Base-by-base conservation (phyloP, 2,888 invertebrate genomes). In the Entomobrya multifasciata region DNA sequence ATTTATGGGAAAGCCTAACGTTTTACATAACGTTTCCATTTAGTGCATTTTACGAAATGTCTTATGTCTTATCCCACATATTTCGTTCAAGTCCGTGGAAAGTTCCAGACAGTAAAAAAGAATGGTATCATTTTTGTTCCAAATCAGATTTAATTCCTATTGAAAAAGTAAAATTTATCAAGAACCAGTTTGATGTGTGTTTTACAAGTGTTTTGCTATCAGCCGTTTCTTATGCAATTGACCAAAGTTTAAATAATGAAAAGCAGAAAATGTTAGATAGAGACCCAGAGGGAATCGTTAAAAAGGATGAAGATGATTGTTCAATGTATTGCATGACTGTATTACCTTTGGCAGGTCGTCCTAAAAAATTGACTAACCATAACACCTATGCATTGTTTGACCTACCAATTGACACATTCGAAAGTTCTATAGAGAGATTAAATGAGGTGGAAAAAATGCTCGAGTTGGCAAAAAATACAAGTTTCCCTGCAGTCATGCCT, bases 201-300 rank as follows among this genome's bases (percentile, higher is more conserved):
- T 79, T 49, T 20, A 79, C 78, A 22, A 65, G 78, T 10, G 78
- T 79, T 8, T 62, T 79, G 11, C 47, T 65, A 1, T 79, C 78
- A 1, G 78, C 78, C 1, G 17, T 79, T 15, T 79, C 78, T 10
- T 15, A 44, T 3, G 78, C 47, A 27, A 27, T 65, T 17, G 13
- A 25, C 25, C 15, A 62, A 10, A 47, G 8, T 41, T 10, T 27
- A 17, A n/a, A 62, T 8, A 57, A 11, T 3, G 41, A 20, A 1
- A 22, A 22, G 27, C 15, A 27, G 30, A 13, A 36, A 55, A 60
- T n/a, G 15, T 5, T n/a, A n/a, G n/a, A n/a, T n/a, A n/a, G n/a
- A n/a, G n/a, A n/a, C n/a, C n/a, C n/a, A n/a, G n/a, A n/a, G n/a
- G n/a, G n/a, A n/a, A n/a, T n/a, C n/a, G n/a, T n/a, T n/a, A n/a